Percentiles rank a stretch among this genome's conserved stretches.
phyloP scores from a whole-genome alignment of 2,888 invertebrate genomes.

The Nyleta sp. region DNA sequence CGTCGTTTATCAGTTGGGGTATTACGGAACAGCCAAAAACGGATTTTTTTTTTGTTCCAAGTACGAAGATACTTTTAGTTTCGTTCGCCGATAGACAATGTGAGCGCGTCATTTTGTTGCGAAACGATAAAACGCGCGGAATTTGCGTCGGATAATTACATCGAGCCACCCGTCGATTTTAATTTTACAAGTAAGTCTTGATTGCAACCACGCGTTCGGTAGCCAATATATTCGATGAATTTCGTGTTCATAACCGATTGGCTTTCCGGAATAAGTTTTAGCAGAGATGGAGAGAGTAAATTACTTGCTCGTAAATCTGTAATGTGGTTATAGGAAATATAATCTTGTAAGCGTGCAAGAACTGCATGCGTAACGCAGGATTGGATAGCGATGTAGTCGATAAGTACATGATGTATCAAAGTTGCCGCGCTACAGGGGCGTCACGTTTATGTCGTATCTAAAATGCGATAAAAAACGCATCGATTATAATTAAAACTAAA shows the following conservation, averaged over 20 bases:
- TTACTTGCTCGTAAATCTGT: slow-evolving; percentile 71
- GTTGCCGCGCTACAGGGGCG: slow-evolving; percentile 61
- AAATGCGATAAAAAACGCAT: slow-evolving; percentile 40
- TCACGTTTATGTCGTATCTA: slow-evolving; percentile 39
- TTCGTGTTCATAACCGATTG: slow-evolving; percentile 63
- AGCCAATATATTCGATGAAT: slow-evolving; percentile 64
- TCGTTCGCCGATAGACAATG: slow-evolving; percentile 17
- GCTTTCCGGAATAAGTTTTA: slow-evolving; percentile 61
- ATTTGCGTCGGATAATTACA: slow-evolving; percentile 56
- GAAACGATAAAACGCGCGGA: slow-evolving; percentile 9
- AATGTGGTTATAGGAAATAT: slow-evolving; percentile 72
- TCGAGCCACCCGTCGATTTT: slow-evolving; percentile 61
- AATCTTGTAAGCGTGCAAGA: slow-evolving; percentile 68
- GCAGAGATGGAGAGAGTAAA: slow-evolving; percentile 57
- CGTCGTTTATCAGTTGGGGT: slow-evolving; percentile 20
- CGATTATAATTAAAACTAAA: slow-evolving; percentile 50
- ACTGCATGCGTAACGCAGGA: slow-evolving; percentile 69
- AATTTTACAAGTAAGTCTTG: slow-evolving; percentile 62
- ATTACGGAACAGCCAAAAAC: not conserved
- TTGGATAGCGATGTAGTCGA: slow-evolving; percentile 60
- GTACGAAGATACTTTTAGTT: too few relatives aligned
- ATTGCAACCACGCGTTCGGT: slow-evolving; percentile 63
- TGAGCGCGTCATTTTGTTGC: slow-evolving; percentile 6
- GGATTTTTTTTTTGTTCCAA: too few relatives aligned
- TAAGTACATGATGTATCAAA: slow-evolving; percentile 61